phyloP scores from a whole-genome alignment of 1,140 invertebrate genomes.

The Diprion similis region DNA sequence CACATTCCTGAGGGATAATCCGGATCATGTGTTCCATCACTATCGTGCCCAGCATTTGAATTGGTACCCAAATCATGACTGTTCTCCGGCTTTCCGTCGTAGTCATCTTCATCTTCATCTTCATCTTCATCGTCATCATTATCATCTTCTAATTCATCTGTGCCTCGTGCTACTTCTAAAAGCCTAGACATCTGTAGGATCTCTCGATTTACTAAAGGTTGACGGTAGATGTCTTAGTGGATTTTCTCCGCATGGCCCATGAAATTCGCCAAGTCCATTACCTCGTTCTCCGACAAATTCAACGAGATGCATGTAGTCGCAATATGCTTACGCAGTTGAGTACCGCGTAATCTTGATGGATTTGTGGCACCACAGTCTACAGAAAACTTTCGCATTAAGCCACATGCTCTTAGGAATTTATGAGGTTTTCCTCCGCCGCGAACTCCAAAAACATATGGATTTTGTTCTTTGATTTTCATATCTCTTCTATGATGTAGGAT shows the following conservation, averaged over 20 bases:
- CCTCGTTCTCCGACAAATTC: slow-evolving; percentile 21
- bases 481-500: slow-evolving; percentile 12
- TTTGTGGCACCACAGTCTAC: slow-evolving; percentile 16
- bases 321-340: slow-evolving; percentile 31
- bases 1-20: background rate
- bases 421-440: slow-evolving; percentile 1
- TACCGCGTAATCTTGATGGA: slow-evolving; percentile 19
- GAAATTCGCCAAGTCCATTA: slow-evolving; percentile 22
- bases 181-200: background rate
- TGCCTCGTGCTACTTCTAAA: background rate
- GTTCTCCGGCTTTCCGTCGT: background rate
- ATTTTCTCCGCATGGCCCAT: slow-evolving; percentile 32
- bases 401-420: slow-evolving; percentile 14
- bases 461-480: background rate
- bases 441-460: slow-evolving; percentile 26
- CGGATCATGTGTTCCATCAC: background rate
- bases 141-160: background rate
- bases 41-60: background rate
- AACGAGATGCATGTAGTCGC: slow-evolving; percentile 25
- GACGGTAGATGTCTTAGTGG: slow-evolving; percentile 27
- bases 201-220: slow-evolving; percentile 6
- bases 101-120: background rate
- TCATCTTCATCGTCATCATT: background rate
- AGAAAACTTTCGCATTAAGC: slow-evolving; percentile 16
- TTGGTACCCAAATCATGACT: background rate